A percentile compares a stretch with the other conserved stretches of the same genome.
phyloP scores from a whole-genome alignment of 2,797 vertebrate genomes.

The Gephyroberyx darwinii region DNA sequence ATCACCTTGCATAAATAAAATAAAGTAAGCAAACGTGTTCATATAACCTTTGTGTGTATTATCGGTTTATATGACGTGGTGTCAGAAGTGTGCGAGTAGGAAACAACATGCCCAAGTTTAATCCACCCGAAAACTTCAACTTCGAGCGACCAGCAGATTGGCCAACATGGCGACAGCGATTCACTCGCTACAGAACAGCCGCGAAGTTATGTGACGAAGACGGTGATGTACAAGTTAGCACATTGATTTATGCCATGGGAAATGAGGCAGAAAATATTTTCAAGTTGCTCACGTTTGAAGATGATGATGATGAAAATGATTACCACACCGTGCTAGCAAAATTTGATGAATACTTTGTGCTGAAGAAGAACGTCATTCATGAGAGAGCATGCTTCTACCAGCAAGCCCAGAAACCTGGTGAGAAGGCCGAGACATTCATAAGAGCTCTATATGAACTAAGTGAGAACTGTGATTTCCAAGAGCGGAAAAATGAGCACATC shows the following conservation, averaged over 20 bases:
- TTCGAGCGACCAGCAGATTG: not conserved
- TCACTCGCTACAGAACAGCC: constrained; percentile 9
- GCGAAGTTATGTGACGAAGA: constrained; percentile 6
- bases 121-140: too few relatives aligned
- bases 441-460: constrained; percentile 11
- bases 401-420: not conserved
- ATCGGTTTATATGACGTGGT: too few relatives aligned
- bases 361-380: constrained; percentile 2
- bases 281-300: not conserved
- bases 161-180: constrained; percentile 5
- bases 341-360: not conserved
- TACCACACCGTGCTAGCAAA: too few relatives aligned
- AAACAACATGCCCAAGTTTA: not conserved
- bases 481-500: not conserved
- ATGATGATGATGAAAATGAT: too few relatives aligned
- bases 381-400: constrained; percentile 9
- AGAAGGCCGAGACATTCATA: constrained; percentile 1
- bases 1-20: too few relatives aligned
- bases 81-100: too few relatives aligned
- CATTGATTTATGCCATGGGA: constrained; percentile 16
- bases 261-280: constrained; percentile 3
- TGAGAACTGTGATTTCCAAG: constrained; percentile 17
- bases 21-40: too few relatives aligned
- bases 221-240: constrained; percentile 12
- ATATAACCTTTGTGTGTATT: too few relatives aligned